Evolutionary conservation across 2,797 vertebrate species (phyloP).

Genomic region (Oreortyx pictus): DNA sequence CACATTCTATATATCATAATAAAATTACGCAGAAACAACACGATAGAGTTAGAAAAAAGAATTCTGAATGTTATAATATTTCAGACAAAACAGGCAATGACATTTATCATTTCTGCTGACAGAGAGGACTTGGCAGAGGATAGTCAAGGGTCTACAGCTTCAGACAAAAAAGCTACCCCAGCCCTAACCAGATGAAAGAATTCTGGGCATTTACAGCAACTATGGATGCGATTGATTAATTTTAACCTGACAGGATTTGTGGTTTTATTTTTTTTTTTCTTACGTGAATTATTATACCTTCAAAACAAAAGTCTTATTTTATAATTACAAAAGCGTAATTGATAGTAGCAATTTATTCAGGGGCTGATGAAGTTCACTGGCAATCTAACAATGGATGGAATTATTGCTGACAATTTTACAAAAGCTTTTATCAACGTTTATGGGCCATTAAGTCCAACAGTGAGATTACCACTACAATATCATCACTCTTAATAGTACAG

Average conservation of each 20-base stretch:
- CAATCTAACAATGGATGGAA: conserved; percentile 21
- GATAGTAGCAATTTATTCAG: conserved; percentile 29
- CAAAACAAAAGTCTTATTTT: background rate
- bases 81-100: background rate
- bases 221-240: background rate
- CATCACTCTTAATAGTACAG: background rate
- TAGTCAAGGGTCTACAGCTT: background rate
- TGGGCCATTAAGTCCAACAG: conserved; percentile 41
- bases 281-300: background rate
- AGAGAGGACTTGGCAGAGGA: background rate
- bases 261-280: background rate
- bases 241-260: background rate
- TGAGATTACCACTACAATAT: background rate
- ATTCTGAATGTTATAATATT: no score
- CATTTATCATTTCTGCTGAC: background rate
- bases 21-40: background rate
- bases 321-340: background rate
- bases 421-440: conserved; percentile 56
- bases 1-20: background rate
- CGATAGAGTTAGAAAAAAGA: background rate
- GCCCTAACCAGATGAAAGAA: background rate
- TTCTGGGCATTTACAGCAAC: background rate
- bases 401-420: conserved; percentile 40
- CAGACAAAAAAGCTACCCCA: background rate
- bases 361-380: background rate